Evolutionary conservation across 2,888 invertebrate genomes (phyloP).

Genomic region (Andrena marginata): DNA sequence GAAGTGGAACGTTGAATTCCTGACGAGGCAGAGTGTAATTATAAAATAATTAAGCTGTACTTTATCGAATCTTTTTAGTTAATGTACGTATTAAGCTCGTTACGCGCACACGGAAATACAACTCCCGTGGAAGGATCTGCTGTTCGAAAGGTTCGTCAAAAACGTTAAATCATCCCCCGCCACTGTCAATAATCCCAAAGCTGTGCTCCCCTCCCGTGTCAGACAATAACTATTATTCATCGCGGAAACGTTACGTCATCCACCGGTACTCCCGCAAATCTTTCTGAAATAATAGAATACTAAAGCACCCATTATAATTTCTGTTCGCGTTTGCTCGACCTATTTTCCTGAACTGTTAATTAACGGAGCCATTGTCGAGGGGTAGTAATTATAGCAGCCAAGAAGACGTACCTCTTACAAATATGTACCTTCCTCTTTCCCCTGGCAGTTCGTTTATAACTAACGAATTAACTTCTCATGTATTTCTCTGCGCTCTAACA

Average conservation of each 20-base stretch:
- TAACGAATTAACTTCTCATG: constrained; percentile 6
- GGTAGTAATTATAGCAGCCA: constrained; percentile 49
- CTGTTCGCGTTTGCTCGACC: constrained; percentile 51
- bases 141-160: not conserved
- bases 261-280: not conserved
- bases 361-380: constrained; percentile 58
- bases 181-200: not conserved
- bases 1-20: too few relatives aligned
- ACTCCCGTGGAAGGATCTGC: too few relatives aligned
- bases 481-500: constrained; percentile 14
- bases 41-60: too few relatives aligned
- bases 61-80: too few relatives aligned
- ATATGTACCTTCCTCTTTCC: constrained; percentile 39
- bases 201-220: not conserved
- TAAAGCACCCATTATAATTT: constrained; percentile 18
- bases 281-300: constrained; percentile 32
- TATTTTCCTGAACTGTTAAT: constrained; percentile 70
- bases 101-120: too few relatives aligned
- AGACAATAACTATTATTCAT: not conserved
- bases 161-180: not conserved
- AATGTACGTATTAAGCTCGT: too few relatives aligned
- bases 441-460: constrained; percentile 2
- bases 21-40: too few relatives aligned
- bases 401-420: constrained; percentile 34
- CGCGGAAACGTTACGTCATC: not conserved